Evolutionary conservation across 1,140 invertebrate genomes (phyloP).

Genomic region (Mycetomoellerius zeteki): DNA sequence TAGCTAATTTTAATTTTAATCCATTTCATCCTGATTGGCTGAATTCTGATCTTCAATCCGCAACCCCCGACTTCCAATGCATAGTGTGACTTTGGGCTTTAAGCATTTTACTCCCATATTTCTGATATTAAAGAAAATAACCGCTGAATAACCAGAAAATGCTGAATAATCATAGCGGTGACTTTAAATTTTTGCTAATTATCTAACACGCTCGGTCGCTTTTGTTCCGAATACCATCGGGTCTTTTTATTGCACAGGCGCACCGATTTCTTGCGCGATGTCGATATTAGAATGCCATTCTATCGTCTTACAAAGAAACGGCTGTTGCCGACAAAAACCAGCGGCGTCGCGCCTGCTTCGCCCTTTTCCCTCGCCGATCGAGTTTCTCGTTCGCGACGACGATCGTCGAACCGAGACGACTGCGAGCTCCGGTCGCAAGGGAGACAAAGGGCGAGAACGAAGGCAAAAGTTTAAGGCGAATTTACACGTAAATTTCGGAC

Average conservation of each 20-base stretch:
- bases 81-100: too few species aligned
- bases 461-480: constrained; percentile 31
- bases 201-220: constrained; percentile 27
- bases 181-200: constrained; percentile 44
- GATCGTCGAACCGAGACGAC: constrained; percentile 62
- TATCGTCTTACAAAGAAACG: constrained; percentile 58
- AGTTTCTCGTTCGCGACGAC: constrained; percentile 58
- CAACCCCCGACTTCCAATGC: background rate
- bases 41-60: background rate
- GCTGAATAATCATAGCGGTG: constrained; percentile 23
- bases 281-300: constrained; percentile 63
- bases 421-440: constrained; percentile 35
- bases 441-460: constrained; percentile 51
- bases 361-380: constrained; percentile 57
- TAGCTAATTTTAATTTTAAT: too few species aligned
- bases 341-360: constrained; percentile 46
- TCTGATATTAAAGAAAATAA: background rate
- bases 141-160: constrained; percentile 11
- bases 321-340: constrained; percentile 46
- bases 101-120: background rate
- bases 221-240: constrained; percentile 38
- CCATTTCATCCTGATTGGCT: too few species aligned
- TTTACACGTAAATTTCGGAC: constrained; percentile 12
- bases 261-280: constrained; percentile 35
- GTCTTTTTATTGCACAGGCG: constrained; percentile 39